Evolutionary conservation across 2,797 vertebrate species (phyloP).

Genomic region (Thamnophis elegans): DNA sequence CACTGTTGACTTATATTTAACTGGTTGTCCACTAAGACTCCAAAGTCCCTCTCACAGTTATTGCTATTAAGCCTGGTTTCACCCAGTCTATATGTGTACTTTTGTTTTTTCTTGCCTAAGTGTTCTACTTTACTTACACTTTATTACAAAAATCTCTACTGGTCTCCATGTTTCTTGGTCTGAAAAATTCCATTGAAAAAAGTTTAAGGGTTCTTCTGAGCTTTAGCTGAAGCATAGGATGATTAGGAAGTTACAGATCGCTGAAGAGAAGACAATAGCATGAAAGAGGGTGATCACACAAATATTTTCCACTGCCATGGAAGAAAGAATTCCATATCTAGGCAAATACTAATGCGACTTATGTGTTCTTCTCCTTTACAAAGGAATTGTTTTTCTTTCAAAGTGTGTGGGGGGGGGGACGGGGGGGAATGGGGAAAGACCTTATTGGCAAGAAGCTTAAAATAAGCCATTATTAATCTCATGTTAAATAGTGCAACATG

Average conservation of each 20-base stretch:
- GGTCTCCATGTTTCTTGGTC: background rate
- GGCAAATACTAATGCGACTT: background rate
- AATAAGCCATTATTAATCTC: background rate
- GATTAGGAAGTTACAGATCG: background rate
- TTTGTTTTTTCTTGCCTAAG: too few species aligned
- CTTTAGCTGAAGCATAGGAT: background rate
- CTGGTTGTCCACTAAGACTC: too few species aligned
- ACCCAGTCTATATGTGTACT: too few species aligned
- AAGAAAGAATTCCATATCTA: background rate
- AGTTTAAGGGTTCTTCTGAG: background rate
- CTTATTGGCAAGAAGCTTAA: background rate
- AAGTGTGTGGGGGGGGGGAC: background rate
- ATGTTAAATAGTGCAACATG: background rate
- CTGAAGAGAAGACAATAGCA: too few species aligned
- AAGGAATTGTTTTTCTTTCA: background rate
- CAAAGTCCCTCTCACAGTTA: too few species aligned
- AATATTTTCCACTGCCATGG: background rate
- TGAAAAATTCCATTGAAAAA: background rate
- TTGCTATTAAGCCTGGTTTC: too few species aligned
- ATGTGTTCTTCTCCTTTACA: background rate
- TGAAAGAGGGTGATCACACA: too few species aligned
- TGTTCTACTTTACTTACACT: too few species aligned
- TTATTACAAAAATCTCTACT: background rate
- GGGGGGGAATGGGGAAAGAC: too few species aligned
- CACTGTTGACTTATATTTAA: too few species aligned